Conservation (phyloP, 2,113 vertebrate genomes). For the Cyphomyrus plagiostoma region DNA sequence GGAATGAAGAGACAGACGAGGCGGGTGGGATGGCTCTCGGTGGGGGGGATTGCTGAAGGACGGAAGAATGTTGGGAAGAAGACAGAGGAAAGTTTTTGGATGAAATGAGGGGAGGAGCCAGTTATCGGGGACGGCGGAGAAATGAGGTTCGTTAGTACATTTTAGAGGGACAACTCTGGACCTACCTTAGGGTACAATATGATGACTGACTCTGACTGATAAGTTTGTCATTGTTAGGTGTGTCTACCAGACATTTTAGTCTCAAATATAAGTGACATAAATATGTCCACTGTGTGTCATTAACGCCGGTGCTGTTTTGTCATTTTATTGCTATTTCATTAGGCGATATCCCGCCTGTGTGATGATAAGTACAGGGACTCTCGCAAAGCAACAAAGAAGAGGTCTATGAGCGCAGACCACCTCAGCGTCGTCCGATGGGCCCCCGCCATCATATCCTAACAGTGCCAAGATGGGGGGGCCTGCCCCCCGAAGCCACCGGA, state of each 20-base stretch:
- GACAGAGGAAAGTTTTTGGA: too few species aligned
- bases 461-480: background rate
- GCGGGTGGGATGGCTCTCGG: too few species aligned
- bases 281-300: background rate
- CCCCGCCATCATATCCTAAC: conserved; percentile 95
- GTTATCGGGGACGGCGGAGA: too few species aligned
- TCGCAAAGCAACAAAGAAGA: conserved; percentile 79
- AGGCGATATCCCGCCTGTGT: conserved; percentile 92
- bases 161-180: too few species aligned
- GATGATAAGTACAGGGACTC: conserved; percentile 95
- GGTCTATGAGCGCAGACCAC: conserved; percentile 89
- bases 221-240: background rate
- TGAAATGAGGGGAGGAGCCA: too few species aligned
- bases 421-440: conserved; percentile 84
- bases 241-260: background rate
- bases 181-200: too few species aligned
- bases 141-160: too few species aligned
- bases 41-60: too few species aligned
- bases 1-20: too few species aligned
- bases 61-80: too few species aligned
- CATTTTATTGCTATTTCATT: conserved; percentile 25
- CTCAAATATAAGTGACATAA: background rate
- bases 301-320: background rate
- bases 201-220: background rate
- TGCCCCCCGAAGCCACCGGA: background rate